Conservation (phyloP, 2,113 vertebrate species). For the Laterallus jamaicensis region DNA sequence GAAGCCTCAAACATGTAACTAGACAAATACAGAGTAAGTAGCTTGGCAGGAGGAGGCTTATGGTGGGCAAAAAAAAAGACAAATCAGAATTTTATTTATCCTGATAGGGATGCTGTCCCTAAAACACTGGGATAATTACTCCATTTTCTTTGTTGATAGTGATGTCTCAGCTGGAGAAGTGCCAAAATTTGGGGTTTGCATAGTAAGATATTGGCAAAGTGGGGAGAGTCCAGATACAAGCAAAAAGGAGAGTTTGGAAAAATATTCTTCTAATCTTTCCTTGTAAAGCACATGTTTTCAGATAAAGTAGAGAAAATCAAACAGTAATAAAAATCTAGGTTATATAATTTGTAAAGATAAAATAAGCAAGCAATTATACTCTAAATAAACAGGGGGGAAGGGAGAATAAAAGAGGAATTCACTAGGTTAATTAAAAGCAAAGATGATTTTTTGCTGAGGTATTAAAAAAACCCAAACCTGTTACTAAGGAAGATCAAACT, state of each 20-base stretch:
- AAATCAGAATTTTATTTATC: not conserved
- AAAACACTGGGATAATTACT: conserved; percentile 19
- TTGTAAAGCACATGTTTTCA: not conserved
- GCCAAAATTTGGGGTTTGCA: not conserved
- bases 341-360: not conserved
- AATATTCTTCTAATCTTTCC: not conserved
- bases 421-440: not conserved
- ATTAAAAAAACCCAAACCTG: not conserved
- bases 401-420: not conserved
- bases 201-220: not conserved
- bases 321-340: not conserved
- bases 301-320: not conserved
- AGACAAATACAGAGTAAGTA: not conserved
- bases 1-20: not conserved
- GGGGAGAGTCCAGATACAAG: not conserved
- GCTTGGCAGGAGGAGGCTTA: not conserved
- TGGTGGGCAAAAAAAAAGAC: not conserved
- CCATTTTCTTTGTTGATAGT: not conserved
- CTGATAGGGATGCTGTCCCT: not conserved
- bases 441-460: not conserved
- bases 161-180: conserved; percentile 3
- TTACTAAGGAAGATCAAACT: not conserved
- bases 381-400: not conserved
- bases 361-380: not conserved
- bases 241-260: not conserved